Evolutionary conservation across 2,888 invertebrate species (phyloP), one percentile per base, ranked within the genome.

Genomic region (Leistus spinibarbis): DNA sequence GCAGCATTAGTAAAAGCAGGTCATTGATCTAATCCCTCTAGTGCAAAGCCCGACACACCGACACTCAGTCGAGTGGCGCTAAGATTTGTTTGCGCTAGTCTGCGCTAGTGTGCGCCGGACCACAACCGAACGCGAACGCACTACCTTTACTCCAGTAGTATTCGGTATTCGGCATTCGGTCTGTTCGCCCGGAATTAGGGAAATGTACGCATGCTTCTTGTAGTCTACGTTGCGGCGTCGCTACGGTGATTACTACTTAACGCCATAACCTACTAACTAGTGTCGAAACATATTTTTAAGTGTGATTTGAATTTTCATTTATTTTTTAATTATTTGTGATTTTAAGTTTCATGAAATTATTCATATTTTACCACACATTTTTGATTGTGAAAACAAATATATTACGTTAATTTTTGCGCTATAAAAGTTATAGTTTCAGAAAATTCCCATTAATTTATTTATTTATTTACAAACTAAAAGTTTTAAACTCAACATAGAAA

Each of bases 101-200:
- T 72, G 72, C 72, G 64, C 54, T 71, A 72, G 72, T 72, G 65
- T 72, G 72, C 72, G 54, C 65, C 72, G 66, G 65, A 66, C 72
- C 72, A 54, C 66, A 19, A 56, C 64, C 54, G 7, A 54, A 20
- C 53, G 27, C 65, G 57, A 17, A 57, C 19, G 54, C n/a, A 69
- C 10, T 10, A 40, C 40, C 7, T 7, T 40, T 40, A 40, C 40
- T 40, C 40, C 40, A 13, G 40, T 40, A 10, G 40, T 40, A 40
- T 40, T 40, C n/a, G n/a, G n/a, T n/a, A n/a, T n/a, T n/a, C n/a
- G n/a, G n/a, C n/a, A n/a, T n/a, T n/a, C 40, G 40, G 40, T 40
- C 40, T 40, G 40, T 13, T 7, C 40, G 40, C 40, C 40, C 40
- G 40, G 40, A 40, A 40, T 40, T 40, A 40, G 40, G 40, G 40